Evolutionary conservation across 2,113 vertebrate species (phyloP).

Genomic region (Sander vitreus): DNA sequence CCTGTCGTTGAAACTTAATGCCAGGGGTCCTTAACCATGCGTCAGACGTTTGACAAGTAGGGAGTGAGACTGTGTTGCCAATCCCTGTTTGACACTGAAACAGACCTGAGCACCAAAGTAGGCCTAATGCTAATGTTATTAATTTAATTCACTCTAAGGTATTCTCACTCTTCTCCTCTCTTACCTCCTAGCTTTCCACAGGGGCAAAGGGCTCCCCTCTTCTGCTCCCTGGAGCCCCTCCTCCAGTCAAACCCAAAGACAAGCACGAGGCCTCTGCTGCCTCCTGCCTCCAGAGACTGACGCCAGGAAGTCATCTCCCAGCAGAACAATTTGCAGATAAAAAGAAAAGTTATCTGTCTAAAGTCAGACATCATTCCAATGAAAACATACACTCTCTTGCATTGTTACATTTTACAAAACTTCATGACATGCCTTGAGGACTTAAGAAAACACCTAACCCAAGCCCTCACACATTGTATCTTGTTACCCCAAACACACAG

Average conservation of each 20-base stretch:
- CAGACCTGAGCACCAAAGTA: not conserved
- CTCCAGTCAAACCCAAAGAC: constrained; percentile 39
- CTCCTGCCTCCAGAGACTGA: constrained; percentile 21
- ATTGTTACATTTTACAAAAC: not conserved
- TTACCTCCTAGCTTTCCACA: constrained; percentile 4
- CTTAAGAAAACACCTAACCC: not conserved
- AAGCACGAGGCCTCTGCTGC: constrained; percentile 29
- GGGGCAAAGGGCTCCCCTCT: constrained; percentile 1
- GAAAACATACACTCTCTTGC: not conserved
- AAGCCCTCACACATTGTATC: not conserved
- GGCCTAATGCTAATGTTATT: constrained; percentile 7
- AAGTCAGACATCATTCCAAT: constrained; percentile 1
- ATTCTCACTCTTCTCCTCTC: not conserved
- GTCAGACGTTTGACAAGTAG: no score
- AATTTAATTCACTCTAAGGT: constrained; percentile 8
- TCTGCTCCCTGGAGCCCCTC: constrained; percentile 34
- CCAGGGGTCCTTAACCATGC: no score
- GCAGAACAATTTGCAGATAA: constrained; percentile 24
- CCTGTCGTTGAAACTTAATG: no score
- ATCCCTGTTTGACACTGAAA: not conserved
- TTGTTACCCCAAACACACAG: not conserved
- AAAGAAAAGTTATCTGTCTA: constrained; percentile 13
- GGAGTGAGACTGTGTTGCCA: no score
- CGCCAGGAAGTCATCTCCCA: not conserved
- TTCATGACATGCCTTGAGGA: not conserved